Evolutionary conservation across 2,888 invertebrate species (phyloP).

Genomic region (Nomada goodeniana): DNA sequence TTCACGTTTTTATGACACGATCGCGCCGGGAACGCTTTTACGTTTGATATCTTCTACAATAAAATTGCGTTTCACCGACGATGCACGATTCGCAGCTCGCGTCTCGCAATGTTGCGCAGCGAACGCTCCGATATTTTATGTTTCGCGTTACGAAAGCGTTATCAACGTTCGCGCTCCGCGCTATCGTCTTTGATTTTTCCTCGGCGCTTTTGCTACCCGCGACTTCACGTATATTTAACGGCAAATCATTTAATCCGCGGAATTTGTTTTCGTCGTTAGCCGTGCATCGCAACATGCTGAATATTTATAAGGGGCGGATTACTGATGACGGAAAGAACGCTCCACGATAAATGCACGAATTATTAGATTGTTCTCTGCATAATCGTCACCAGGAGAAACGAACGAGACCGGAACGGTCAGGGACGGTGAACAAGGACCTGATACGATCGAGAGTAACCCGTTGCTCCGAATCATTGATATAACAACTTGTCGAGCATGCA

Average conservation of each 20-base stretch:
- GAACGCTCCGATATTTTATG: not conserved
- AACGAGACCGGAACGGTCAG: conserved; percentile 78
- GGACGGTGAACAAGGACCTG: conserved; percentile 73
- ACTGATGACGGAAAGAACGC: conserved; percentile 37
- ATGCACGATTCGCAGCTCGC: not conserved
- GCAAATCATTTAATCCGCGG: too few species aligned
- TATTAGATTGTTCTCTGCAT: conserved; percentile 59
- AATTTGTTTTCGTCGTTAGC: too few species aligned
- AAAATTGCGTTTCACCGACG: not conserved
- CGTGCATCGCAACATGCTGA: not conserved
- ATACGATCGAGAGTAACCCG: conserved; percentile 69
- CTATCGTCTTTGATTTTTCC: too few species aligned
- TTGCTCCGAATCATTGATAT: conserved; percentile 49
- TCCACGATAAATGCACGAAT: conserved; percentile 57
- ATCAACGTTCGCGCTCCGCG: not conserved
- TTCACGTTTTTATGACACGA: not conserved
- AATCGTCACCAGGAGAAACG: conserved; percentile 59
- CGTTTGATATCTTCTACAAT: too few species aligned
- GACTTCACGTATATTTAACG: too few species aligned
- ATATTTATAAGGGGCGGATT: conserved; percentile 35
- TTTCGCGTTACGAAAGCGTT: not conserved
- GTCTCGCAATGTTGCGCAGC: too few species aligned
- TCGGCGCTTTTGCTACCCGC: too few species aligned
- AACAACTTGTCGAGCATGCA: conserved; percentile 37
- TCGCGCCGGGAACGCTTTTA: too few species aligned